Percentiles rank a stretch among this genome's conserved stretches.
Evolutionary conservation across 2,113 vertebrate species (phyloP).

Genomic region (Apaloderma vittatum): DNA sequence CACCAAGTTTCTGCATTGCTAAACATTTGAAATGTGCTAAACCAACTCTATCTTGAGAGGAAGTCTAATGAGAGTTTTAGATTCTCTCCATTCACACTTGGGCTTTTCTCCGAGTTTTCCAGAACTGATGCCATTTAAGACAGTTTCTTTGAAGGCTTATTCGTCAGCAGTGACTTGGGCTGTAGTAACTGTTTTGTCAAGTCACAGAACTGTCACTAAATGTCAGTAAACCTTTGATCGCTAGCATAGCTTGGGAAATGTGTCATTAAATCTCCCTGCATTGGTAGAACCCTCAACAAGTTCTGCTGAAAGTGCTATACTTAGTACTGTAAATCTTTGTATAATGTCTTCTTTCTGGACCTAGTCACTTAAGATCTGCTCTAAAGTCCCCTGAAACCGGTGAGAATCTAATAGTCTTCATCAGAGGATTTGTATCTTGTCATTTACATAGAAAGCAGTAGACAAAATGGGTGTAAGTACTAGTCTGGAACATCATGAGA

Average conservation of each 20-base stretch:
- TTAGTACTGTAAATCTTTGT: background rate
- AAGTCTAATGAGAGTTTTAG: background rate
- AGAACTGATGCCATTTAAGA: background rate
- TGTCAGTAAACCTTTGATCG: slow-evolving; percentile 32
- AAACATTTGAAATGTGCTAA: background rate
- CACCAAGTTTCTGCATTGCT: background rate
- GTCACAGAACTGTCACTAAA: slow-evolving; percentile 5
- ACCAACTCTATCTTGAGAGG: background rate
- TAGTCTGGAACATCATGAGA: background rate
- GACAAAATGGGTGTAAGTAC: background rate
- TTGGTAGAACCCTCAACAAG: background rate
- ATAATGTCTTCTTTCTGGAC: background rate
- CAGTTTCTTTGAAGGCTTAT: background rate
- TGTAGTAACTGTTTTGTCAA: background rate
- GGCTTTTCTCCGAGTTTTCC: background rate
- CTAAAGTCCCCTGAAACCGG: background rate
- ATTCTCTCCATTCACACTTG: background rate
- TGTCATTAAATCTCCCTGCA: background rate
- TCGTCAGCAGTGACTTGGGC: background rate
- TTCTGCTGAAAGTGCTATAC: background rate
- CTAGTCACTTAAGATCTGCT: background rate
- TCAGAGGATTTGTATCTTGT: background rate
- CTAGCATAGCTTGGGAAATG: accelerated
- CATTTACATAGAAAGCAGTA: background rate
- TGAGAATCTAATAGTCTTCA: background rate